Percentiles rank a stretch among this genome's conserved stretches.
phyloP scores from a whole-genome alignment of 2,888 invertebrate genomes.

The Teinopalpus imperialis region DNA sequence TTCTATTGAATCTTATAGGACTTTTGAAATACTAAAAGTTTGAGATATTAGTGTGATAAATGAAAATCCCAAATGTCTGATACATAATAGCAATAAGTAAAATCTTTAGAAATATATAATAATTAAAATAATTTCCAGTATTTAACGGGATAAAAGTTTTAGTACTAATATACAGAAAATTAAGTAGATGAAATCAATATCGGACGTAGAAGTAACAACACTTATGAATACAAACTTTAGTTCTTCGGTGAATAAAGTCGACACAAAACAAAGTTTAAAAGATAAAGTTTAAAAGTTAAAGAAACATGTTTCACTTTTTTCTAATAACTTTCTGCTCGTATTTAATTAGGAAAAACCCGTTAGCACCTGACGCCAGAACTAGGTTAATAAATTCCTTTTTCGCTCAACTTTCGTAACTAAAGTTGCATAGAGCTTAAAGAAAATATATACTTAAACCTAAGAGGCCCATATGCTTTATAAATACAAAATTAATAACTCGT shows the following conservation, averaged over 20 bases:
- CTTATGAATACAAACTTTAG: background rate
- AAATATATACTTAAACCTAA: background rate
- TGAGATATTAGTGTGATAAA: background rate
- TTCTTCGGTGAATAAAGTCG: constrained; percentile 7
- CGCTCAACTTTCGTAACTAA: constrained; percentile 1
- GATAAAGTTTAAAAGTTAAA: too few species aligned
- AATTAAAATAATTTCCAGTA: too few species aligned
- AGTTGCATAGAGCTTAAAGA: background rate
- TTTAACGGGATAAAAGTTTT: too few species aligned
- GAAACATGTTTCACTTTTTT: constrained; percentile 20
- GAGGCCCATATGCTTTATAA: too few species aligned
- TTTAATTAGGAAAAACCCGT: constrained; percentile 15
- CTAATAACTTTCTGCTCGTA: constrained; percentile 14
- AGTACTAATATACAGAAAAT: too few species aligned
- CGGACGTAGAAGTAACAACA: background rate
- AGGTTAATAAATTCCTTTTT: constrained; percentile 16
- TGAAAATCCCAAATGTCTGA: too few species aligned
- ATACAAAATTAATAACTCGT: too few species aligned
- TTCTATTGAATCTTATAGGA: constrained; percentile 4
- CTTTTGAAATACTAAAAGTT: background rate
- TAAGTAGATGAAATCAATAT: constrained; percentile 3
- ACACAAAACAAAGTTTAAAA: constrained; percentile 15
- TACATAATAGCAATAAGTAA: too few species aligned
- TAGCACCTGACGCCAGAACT: constrained; percentile 11
- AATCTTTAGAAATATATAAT: too few species aligned